These are phyloP conservation scores for Leptestheria dahalacensis DNA, from an alignment of 1,140 invertebrate genomes.

Conservation along the genomic window DNA sequence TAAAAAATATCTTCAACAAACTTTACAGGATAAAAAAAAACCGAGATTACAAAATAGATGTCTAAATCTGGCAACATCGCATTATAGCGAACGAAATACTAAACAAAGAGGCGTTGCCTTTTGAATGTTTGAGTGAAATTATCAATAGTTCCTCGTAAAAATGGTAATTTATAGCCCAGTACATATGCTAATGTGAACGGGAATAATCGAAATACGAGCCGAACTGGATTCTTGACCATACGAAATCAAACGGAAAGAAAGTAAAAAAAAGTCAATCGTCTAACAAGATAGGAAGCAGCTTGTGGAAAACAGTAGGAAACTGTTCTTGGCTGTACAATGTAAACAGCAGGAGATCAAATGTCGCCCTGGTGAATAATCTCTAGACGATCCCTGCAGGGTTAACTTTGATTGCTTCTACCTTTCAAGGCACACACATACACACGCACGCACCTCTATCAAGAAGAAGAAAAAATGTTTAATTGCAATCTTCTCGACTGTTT, in stretches of 20 bases:
- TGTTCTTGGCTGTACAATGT: neutral
- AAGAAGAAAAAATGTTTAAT: too few species aligned
- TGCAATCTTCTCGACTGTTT: too few species aligned
- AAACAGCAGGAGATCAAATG: neutral
- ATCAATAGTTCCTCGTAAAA: neutral
- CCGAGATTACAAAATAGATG: too few species aligned
- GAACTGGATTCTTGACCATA: too few species aligned
- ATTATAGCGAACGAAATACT: too few species aligned
- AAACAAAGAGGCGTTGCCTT: too few species aligned
- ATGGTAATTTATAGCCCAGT: neutral
- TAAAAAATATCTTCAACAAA: too few species aligned
- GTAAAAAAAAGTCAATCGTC: neutral
- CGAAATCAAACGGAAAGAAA: neutral
- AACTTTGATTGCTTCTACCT: neutral
- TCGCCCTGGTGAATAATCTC: neutral
- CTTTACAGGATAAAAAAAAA: too few species aligned
- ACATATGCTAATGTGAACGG: neutral
- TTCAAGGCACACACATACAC: too few species aligned
- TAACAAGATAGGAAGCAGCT: neutral
- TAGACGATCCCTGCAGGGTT: neutral
- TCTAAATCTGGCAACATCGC: neutral
- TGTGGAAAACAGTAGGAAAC: neutral
- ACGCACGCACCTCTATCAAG: too few species aligned
- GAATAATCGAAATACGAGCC: too few species aligned
- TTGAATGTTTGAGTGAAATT: too few species aligned